Conservation (phyloP, 2,113 vertebrate genomes). For the Psettodes erumei region DNA sequence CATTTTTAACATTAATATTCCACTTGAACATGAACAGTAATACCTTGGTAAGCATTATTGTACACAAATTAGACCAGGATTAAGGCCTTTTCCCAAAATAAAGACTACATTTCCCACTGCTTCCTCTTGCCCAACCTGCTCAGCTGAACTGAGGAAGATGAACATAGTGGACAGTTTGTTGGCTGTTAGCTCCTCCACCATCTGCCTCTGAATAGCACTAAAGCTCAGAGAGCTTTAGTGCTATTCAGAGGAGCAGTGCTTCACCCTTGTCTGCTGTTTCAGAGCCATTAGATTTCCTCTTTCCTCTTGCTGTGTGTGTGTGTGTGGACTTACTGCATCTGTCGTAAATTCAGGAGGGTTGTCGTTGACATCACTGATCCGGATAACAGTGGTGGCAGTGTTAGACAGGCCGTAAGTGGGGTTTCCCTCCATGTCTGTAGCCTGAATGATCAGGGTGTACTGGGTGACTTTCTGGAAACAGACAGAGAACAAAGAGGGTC, state of each 20-base stretch:
- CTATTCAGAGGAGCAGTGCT: not conserved
- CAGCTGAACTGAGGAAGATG: conserved; percentile 1
- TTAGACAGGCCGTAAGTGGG: conserved; percentile 97
- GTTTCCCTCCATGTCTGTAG: conserved; percentile 98
- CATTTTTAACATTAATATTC: not conserved
- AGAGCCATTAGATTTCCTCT: not conserved
- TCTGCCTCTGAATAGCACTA: conserved; percentile 38
- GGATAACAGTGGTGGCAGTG: conserved; percentile 95
- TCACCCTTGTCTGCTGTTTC: not conserved
- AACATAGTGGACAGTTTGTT: conserved; percentile 23
- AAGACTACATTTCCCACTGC: conserved; percentile 1
- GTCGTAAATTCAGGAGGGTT: conserved; percentile 97
- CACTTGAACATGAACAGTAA: not conserved
- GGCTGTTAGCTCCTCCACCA: conserved; percentile 15
- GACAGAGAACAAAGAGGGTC: not conserved
- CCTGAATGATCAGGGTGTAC: conserved; percentile 98
- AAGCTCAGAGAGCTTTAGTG: conserved; percentile 5
- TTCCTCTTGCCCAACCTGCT: conserved; percentile 7
- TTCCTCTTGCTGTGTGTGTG: not conserved
- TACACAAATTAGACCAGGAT: too few relatives aligned
- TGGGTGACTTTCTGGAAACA: conserved; percentile 93
- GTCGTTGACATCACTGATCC: conserved; percentile 96
- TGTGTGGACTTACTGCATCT: conserved; percentile 87
- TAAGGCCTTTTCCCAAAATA: conserved; percentile 20
- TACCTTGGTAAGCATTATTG: not conserved